Evolutionary conservation across 2,888 invertebrate species (phyloP), one percentile per base, ranked within the genome.

Genomic region (Lasioglossum calceatum): DNA sequence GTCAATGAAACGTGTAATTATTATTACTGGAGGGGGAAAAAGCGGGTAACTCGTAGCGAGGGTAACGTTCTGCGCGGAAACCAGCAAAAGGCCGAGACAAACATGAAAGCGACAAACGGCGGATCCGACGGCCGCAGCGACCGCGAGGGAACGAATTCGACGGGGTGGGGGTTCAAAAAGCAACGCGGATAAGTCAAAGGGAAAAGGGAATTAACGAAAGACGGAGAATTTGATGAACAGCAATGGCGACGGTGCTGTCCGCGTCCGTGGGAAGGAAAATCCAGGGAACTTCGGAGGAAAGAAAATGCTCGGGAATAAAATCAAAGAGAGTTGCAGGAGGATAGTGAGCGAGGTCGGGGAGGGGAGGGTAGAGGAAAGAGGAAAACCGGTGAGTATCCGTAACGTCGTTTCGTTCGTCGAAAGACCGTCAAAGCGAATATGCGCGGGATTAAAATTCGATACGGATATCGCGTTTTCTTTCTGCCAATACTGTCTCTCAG

Each of bases 401-500:
- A 42, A 71, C 42, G 42, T 71, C 71, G 71, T 42, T 71, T n/a
- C 71, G 71, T 23, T 42, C 71, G 71, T 23, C 42, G 42, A 4
- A 14, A 71, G 54, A 70, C 71, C 19, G n/a, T 54, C 71, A 39
- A 50, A 44, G 12, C 42, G 71, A 42, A 42, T 73, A 42, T 42
- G 54, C 23, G 36, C 74, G 4, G 75, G 75, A 82, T 82, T 85
- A 85, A 85, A 85, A 85, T 83, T 85, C 83, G 79, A 85, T 83
- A 83, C 72, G 75, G 72, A 79, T 82, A 76, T 85, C 77, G 44
- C 64, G 39, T 85, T 76, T 71, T 44, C 61, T 39, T 27, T 44
- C 72, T 79, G 79, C 73, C 85, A 72, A 85, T 85, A 80, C 76
- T 85, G 76, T 77, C 77, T 79, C 44, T 36, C 73, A 27, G 23